Evolutionary conservation across 2,113 vertebrate species (phyloP).

Genomic region (Anoura caudifer): DNA sequence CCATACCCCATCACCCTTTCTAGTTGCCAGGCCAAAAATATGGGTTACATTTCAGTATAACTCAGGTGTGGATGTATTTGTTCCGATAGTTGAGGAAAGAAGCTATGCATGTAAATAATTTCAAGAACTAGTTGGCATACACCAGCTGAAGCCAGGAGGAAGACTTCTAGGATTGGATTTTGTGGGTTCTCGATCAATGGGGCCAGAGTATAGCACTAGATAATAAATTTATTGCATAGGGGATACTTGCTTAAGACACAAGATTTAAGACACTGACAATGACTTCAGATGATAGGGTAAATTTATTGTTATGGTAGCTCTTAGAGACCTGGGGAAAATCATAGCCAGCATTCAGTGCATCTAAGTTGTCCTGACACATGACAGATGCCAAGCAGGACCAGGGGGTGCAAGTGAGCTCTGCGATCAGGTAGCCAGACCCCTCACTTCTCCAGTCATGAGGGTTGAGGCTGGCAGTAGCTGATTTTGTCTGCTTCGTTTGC

Average conservation of each 20-base stretch:
- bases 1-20: not conserved
- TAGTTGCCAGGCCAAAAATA: not conserved
- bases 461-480: not conserved
- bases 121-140: not conserved
- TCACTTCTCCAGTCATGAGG: not conserved
- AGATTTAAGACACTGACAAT: not conserved
- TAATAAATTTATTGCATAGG: not conserved
- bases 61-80: not conserved
- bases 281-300: not conserved
- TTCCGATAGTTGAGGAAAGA: not conserved
- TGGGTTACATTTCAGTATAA: not conserved
- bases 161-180: not conserved
- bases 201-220: not conserved
- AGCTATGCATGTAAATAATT: not conserved
- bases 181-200: not conserved
- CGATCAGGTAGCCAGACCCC: not conserved
- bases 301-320: not conserved
- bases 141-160: not conserved
- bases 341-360: not conserved
- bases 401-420: not conserved
- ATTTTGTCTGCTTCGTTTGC: conserved; percentile 4
- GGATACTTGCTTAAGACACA: not conserved
- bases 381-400: not conserved
- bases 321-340: not conserved
- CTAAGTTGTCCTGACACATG: not conserved